phyloP scores from a whole-genome alignment of 2,113 vertebrate genomes.

The Oryzias celebensis region DNA sequence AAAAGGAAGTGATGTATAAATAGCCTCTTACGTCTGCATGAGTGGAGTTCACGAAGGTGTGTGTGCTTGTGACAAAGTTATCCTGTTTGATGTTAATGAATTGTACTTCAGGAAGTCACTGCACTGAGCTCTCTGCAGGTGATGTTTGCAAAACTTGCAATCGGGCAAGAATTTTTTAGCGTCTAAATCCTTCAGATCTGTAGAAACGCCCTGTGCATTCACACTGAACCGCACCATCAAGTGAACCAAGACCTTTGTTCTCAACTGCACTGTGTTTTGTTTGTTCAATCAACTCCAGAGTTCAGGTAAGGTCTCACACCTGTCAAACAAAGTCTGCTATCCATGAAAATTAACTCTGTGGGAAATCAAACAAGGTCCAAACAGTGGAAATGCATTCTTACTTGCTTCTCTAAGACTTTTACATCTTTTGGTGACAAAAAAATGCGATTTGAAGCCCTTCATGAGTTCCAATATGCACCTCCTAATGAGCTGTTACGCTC shows the following conservation, averaged over 20 bases:
- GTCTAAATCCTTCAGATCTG: neutral
- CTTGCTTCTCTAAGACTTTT: neutral
- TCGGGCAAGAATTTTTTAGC: neutral
- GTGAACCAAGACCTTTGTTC: too few relatives aligned
- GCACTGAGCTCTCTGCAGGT: slow-evolving; percentile 40
- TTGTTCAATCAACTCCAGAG: too few relatives aligned
- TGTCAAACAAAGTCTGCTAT: too few relatives aligned
- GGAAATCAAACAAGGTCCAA: too few relatives aligned
- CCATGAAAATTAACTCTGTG: too few relatives aligned
- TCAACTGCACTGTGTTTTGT: too few relatives aligned
- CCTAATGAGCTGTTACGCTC: slow-evolving; percentile 33
- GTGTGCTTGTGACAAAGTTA: slow-evolving; percentile 10
- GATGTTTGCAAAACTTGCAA: slow-evolving; percentile 31
- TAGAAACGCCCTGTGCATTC: too few relatives aligned
- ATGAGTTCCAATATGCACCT: neutral
- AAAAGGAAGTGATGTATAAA: slow-evolving; percentile 83
- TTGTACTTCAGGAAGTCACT: slow-evolving; percentile 56
- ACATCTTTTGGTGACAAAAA: neutral
- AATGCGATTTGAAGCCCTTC: neutral
- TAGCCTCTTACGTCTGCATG: slow-evolving; percentile 66
- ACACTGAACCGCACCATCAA: too few relatives aligned
- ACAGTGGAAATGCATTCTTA: too few relatives aligned
- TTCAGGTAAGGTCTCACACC: too few relatives aligned
- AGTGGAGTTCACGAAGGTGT: slow-evolving; percentile 43
- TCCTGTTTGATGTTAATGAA: slow-evolving; percentile 56